Base-by-base conservation (phyloP, 1,140 invertebrate genomes). In the Calosoma granatense region DNA sequence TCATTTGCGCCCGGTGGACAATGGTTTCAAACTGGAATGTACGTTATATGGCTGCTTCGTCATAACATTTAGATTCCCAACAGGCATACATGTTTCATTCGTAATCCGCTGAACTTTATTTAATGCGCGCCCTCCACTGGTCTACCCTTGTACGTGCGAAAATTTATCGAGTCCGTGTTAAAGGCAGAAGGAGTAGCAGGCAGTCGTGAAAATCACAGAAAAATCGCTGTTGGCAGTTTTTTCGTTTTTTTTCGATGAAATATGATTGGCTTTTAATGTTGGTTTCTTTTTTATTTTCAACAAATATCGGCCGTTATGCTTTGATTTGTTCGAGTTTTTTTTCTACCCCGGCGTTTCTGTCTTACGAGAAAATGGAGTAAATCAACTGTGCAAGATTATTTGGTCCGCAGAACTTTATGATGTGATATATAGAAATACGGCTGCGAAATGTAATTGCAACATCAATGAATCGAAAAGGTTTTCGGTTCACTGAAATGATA, bases 241-340 rank as follows among this genome's bases (percentile, higher is more conserved):
- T 47, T 17, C 41, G 9, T 11, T 47, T 47, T 47, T 11, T 47
- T 47, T 11, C 3, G 9, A 47, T 47, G 41, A 47, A 47, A 47
- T 47, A 47, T 47, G 41, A 47, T 47, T 47, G 41, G 41, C 41
- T 47, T 47, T 47, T 47, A 47, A 47, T 47, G 41, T 47, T 9
- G 17, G 41, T n/a, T 17, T 47, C 41, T 9, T 47, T 47, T 47
- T 36, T 36, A 36, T 36, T 36, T 47, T 47, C 41, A 47, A 47
- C 41, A 47, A 47, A 47, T 47, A 47, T 47, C 41, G 15, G 41
- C 41, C 41, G 41, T 47, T 47, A 47, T 12, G 41, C 41, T 47
- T 47, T 12, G 41, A 47, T 47, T 47, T 47, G 41, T 47, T 47
- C 41, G 15, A 12, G 41, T 47, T 47, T 17, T 47, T 47, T 47